A percentile compares a stretch with the other conserved stretches of the same genome.
phyloP scores from a whole-genome alignment of 2,888 invertebrate genomes.

The Caenorhabditis drosophilae region DNA sequence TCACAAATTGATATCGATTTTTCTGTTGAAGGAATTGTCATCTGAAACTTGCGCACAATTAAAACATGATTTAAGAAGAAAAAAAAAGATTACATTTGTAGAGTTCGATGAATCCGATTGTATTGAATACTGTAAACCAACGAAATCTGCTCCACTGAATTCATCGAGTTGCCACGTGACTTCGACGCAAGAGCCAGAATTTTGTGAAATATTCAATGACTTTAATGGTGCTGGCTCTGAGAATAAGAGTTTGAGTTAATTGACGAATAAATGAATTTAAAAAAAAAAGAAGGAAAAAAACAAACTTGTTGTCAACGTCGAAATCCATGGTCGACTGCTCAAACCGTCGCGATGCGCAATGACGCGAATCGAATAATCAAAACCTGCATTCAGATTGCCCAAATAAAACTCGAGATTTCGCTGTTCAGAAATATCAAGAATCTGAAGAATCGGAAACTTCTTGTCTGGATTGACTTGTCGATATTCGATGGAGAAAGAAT shows the following conservation, averaged over 20 bases:
- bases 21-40: slow-evolving; percentile 38
- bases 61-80: background rate
- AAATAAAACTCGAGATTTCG: slow-evolving; percentile 63
- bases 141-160: slow-evolving; percentile 29
- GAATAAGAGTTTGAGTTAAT: background rate
- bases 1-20: slow-evolving; percentile 50
- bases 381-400: slow-evolving; percentile 63
- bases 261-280: too few species aligned
- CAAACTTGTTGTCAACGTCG: slow-evolving; percentile 63
- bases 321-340: slow-evolving; percentile 62
- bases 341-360: slow-evolving; percentile 62
- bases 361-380: slow-evolving; percentile 63
- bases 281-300: too few species aligned
- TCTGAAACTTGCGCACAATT: slow-evolving; percentile 8
- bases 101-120: slow-evolving; percentile 19
- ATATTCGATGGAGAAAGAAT: slow-evolving; percentile 57
- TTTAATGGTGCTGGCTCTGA: slow-evolving; percentile 40
- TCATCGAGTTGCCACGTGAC: slow-evolving; percentile 51
- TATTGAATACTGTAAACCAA: slow-evolving; percentile 22
- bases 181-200: slow-evolving; percentile 56
- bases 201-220: slow-evolving; percentile 52
- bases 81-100: slow-evolving; percentile 23
- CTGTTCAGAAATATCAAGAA: slow-evolving; percentile 64
- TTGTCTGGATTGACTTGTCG: slow-evolving; percentile 64
- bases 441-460: slow-evolving; percentile 63